Conservation (phyloP, 2,888 invertebrate species). For the Ennomos quercinarius region DNA sequence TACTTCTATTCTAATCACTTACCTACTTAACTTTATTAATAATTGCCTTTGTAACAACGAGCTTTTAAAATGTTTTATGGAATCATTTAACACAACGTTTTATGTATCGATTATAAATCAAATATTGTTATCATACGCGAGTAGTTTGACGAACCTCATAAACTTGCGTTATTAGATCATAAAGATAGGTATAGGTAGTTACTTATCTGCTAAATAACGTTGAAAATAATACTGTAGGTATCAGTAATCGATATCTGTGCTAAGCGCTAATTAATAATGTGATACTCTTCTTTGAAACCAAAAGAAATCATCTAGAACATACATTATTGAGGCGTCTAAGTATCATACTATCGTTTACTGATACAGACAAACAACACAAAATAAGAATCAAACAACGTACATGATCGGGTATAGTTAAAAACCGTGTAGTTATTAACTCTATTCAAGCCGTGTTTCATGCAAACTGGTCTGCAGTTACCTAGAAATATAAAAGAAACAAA, state of each 20-base stretch:
- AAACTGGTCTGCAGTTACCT: constrained; percentile 73
- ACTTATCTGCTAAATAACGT: constrained; percentile 60
- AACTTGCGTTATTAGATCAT: constrained; percentile 45
- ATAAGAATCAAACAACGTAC: constrained; percentile 61
- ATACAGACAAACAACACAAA: constrained; percentile 3
- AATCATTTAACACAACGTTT: neutral
- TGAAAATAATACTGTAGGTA: constrained; percentile 66
- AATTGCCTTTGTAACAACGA: too few species aligned
- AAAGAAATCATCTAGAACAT: constrained; percentile 22
- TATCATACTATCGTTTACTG: constrained; percentile 21
- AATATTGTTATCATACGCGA: constrained; percentile 12
- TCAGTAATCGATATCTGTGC: constrained; percentile 55
- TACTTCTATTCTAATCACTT: too few species aligned
- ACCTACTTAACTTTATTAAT: too few species aligned
- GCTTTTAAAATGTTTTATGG: too few species aligned
- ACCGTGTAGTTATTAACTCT: constrained; percentile 70
- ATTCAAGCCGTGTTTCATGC: constrained; percentile 77
- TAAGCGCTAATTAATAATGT: constrained; percentile 46
- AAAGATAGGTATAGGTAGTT: constrained; percentile 21
- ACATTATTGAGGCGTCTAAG: too few species aligned
- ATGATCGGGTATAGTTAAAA: constrained; percentile 72
- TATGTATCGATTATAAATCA: constrained; percentile 2
- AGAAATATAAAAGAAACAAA: constrained; percentile 64
- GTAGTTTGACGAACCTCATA: constrained; percentile 40
- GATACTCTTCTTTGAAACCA: constrained; percentile 44